phyloP scores from a whole-genome alignment of 2,888 invertebrate species.

The Teinopalpus imperialis region DNA sequence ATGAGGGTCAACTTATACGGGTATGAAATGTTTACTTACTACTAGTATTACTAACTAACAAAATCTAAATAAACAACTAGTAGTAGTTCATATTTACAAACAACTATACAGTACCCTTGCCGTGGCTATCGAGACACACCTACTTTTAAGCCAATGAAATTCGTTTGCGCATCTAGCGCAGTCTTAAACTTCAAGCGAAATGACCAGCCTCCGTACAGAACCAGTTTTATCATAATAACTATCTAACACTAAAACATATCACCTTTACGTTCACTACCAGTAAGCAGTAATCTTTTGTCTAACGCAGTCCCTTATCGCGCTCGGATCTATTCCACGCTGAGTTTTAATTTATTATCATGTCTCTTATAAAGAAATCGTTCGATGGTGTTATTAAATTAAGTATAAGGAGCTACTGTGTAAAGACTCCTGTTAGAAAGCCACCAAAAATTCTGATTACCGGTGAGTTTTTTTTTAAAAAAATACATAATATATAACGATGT shows the following conservation, averaged over 20 bases:
- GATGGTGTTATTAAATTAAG: constrained; percentile 42
- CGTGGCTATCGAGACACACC: constrained; percentile 47
- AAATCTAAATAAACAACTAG: too few species aligned
- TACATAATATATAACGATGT: too few species aligned
- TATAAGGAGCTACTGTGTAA: constrained; percentile 53
- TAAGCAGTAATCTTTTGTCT: constrained; percentile 51
- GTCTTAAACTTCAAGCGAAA: too few species aligned
- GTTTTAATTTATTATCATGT: constrained; percentile 36
- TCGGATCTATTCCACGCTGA: constrained; percentile 26
- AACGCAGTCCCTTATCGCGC: constrained; percentile 55
- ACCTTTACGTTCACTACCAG: constrained; percentile 35
- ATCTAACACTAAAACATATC: constrained; percentile 42
- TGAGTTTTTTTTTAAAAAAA: constrained; percentile 52
- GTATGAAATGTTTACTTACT: too few species aligned
- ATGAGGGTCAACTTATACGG: too few species aligned
- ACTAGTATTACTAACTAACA: too few species aligned
- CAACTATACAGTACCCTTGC: too few species aligned
- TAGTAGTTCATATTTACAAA: too few species aligned
- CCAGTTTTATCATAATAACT: too few species aligned
- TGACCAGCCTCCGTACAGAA: constrained; percentile 41
- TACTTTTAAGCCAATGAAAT: constrained; percentile 35
- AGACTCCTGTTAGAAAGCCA: constrained; percentile 45
- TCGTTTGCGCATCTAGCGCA: constrained; percentile 25
- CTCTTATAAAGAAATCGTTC: constrained; percentile 55
- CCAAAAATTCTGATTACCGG: constrained; percentile 83